Evolutionary conservation across 2,797 vertebrate species (phyloP), one percentile per base, ranked within the genome.

Genomic region (Eulemur albifrons): DNA sequence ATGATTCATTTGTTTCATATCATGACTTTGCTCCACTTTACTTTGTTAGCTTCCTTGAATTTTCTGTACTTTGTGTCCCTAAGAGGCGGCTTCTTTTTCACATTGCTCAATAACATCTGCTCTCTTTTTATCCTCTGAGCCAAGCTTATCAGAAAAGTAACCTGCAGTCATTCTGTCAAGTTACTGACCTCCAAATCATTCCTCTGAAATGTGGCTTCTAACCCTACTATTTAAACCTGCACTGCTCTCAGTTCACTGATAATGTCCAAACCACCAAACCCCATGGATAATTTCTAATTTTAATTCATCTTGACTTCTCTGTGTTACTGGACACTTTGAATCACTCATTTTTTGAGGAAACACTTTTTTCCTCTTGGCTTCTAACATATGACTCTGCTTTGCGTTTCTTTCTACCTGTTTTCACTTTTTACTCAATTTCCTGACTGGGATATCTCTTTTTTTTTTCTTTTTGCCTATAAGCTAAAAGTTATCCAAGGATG

Each of bases 401-500:
- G 23, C 6, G 50, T 88, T 70, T 12, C 17, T 27, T 94, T 32
- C 52, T 21, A 40, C 35, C 14, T 48, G 6, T 43, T 80, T 57
- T 61, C 27, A 32, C 12, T n/a, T 45, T 54, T 54, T 54, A 38
- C 35, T 84, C 11, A 18, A 6, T 52, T 48, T 91, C 18, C 61
- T 72, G 38, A 12, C 50, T 85, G 6, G 9, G 38, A 38, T 69
- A 11, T 81, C 21, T 23, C 43, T 32, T 8, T n/a, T 27, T 75
- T 50, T 17, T 21, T 17, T 32, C 4, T 11, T 8, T 13, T 25
- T 45, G 1, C 30, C 4, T 59, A 0, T 7, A 17, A 0, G 1
- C 5, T 83, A 57, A 88, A 84, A 81, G 30, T 67, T 38, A 82
- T 21, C 21, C 27, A 38, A 89, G 21, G 7, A 70, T 25, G 72